Base-by-base conservation (phyloP, 2,888 invertebrate species). In the Tridacna gigas region DNA sequence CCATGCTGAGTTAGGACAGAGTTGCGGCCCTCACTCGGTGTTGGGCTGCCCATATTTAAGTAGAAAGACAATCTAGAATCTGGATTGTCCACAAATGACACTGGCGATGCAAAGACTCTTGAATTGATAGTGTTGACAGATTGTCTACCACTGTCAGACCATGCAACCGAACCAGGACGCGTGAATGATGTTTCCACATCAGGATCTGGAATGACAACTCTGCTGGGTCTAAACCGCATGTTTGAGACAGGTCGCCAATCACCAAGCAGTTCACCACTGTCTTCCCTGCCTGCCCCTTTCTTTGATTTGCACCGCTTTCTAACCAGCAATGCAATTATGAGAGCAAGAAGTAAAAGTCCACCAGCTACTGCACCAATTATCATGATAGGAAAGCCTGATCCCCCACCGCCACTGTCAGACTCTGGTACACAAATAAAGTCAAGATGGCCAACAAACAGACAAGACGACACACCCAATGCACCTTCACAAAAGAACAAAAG, bases 401-500 rank as follows among this genome's bases (percentile, higher is more conserved):
- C 26, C 28, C 67, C 28, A n/a, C 45, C 37, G 9, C 67, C 37
- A 45, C 45, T 71, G n/a, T 22, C 22, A 0, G 45, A 45, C 13
- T 67, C 67, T 15, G 28, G 51, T 0, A 71, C 71, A 51, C 51
- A 71, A 25, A 45, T 51, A 80, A 88, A 91, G 73, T 92, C 91
- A 26, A 92, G 84, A 73, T 88, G 90, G 3, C 89, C 89, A 5
- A 83, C 79, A 65, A 91, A 87, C n/a, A 76, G 48, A 67, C 91
- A 91, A 61, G 90, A 90, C 66, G 83, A 82, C 18, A 88, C 84
- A 47, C 83, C 86, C 56, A 86, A 81, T 13, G 83, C 86, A 25
- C 83, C 86, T 65, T 90, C 89, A 74, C 92, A 92, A 76, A 89
- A 90, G 81, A 90, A 90, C 0, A 90, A 83, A 20, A 90, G 65